These are phyloP conservation scores for Drosophila picticornis DNA, from an alignment of 2,888 invertebrate species.

Conservation along the genomic window DNA sequence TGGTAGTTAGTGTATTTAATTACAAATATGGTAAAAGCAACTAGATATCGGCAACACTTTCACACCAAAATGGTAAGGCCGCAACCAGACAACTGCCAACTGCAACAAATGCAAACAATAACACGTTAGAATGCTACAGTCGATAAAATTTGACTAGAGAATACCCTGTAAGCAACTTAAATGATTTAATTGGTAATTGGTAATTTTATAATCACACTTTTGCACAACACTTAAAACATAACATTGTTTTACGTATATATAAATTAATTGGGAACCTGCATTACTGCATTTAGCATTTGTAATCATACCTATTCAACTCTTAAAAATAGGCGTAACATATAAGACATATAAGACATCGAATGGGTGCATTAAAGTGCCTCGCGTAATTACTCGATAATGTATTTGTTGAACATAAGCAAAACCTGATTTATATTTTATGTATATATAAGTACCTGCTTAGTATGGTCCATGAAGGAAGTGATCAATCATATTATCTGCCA, in stretches of 20 bases:
- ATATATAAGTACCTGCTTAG: background rate
- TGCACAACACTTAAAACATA: background rate
- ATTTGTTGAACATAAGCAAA: background rate
- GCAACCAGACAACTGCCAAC: conserved; percentile 18
- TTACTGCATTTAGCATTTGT: background rate
- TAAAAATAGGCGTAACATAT: background rate
- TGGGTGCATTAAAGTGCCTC: background rate
- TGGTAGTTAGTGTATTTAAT: conserved; percentile 52
- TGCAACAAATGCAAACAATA: conserved; percentile 18
- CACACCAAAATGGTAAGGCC: conserved; percentile 63
- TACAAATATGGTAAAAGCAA: conserved; percentile 65
- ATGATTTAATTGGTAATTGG: background rate
- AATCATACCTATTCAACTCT: background rate
- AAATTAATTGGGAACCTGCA: background rate
- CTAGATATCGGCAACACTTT: conserved; percentile 56
- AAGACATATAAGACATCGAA: background rate
- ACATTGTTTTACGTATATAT: background rate
- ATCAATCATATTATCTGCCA: background rate
- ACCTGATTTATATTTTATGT: background rate
- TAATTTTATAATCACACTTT: background rate
- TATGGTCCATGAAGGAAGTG: background rate
- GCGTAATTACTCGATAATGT: background rate
- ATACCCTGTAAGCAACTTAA: conserved; percentile 18
- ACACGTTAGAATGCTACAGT: background rate
- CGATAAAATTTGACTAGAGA: background rate